A percentile compares a stretch with the other conserved stretches of the same genome.
phyloP scores from a whole-genome alignment of 2,888 invertebrate genomes.

The Sinhomidia bicolor region DNA sequence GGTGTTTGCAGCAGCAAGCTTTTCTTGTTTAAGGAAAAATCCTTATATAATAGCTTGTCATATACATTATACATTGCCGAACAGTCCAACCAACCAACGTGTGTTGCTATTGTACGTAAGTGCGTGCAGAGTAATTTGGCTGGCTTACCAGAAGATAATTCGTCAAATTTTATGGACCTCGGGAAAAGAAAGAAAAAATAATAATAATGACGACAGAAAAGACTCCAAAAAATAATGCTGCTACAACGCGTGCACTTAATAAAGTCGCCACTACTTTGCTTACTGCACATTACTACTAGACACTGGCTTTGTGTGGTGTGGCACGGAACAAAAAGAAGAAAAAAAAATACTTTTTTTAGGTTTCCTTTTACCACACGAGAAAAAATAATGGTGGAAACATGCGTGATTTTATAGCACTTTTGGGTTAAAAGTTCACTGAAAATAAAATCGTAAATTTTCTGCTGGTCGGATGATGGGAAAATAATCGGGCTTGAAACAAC shows the following conservation, averaged over 20 bases:
- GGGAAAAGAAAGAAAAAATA: no score
- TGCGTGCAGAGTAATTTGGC: neutral
- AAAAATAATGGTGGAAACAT: neutral
- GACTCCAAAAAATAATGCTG: no score
- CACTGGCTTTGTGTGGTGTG: no score
- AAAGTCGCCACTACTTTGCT: neutral
- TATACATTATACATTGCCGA: no score
- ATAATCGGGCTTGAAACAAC: neutral
- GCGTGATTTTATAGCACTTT: neutral
- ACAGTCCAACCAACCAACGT: no score
- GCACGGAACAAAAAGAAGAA: no score
- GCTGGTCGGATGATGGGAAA: neutral
- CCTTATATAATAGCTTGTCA: neutral
- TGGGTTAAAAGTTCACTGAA: neutral
- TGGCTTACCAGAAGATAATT: conserved; percentile 6
- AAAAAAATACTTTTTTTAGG: no score
- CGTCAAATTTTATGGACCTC: conserved; percentile 7
- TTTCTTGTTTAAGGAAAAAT: no score
- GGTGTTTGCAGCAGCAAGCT: neutral
- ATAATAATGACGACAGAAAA: no score
- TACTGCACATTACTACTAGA: no score
- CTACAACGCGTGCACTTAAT: neutral
- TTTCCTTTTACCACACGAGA: no score
- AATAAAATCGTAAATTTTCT: neutral
- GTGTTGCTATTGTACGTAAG: no score